A percentile compares a stretch with the other conserved stretches of the same genome.
Conservation (phyloP, 2,113 vertebrate genomes). For the Ginglymostoma cirratum region DNA sequence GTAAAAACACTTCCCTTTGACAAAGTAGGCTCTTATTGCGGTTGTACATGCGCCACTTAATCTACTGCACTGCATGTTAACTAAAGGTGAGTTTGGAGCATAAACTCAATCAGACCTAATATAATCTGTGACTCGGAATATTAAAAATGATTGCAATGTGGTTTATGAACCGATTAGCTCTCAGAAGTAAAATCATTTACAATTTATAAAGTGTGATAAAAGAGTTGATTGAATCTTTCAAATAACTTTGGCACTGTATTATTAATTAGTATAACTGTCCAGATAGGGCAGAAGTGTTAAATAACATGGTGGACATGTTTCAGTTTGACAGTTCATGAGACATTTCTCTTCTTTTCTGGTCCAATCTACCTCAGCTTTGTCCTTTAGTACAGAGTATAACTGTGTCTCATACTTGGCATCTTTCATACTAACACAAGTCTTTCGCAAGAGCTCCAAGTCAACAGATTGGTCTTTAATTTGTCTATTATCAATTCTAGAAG, state of each 20-base stretch:
- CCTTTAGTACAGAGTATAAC: slow-evolving; percentile 52
- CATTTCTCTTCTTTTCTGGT: neutral
- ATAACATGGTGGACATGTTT: neutral
- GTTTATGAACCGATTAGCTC: neutral
- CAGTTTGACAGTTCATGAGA: neutral
- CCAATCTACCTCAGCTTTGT: neutral
- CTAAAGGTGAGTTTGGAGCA: neutral
- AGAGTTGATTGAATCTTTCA: neutral
- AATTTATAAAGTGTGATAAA: neutral
- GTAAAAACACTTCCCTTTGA: neutral
- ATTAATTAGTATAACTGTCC: slow-evolving; percentile 12
- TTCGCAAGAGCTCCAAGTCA: slow-evolving; percentile 53
- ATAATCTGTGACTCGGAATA: neutral
- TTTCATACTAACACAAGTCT: slow-evolving; percentile 45
- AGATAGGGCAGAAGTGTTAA: neutral
- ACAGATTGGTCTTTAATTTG: slow-evolving; percentile 26
- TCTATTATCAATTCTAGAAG: slow-evolving; percentile 39
- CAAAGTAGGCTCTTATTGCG: neutral
- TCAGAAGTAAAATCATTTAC: slow-evolving; percentile 9
- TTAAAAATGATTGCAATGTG: neutral
- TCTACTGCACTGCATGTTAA: neutral
- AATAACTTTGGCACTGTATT: neutral
- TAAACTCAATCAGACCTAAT: neutral
- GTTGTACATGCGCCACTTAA: neutral
- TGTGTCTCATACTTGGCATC: slow-evolving; percentile 51